Percentiles rank a stretch among this genome's conserved stretches.
Evolutionary conservation across 1,140 invertebrate genomes (phyloP).

Genomic region (Frieseomelitta varia): DNA sequence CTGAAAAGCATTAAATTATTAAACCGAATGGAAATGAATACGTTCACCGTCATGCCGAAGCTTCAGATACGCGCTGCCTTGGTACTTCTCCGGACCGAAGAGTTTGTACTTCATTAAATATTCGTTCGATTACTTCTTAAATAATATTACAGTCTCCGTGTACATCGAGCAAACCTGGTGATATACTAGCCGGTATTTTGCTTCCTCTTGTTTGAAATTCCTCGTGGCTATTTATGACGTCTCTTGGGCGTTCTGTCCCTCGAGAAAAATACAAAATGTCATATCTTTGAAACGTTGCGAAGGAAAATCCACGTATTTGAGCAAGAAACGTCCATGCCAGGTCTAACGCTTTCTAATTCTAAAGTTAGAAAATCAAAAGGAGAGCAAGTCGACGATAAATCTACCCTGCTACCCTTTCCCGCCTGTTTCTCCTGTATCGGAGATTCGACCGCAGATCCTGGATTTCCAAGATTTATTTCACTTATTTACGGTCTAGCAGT

Average conservation of each 20-base stretch:
- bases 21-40: constrained; percentile 34
- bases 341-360: neutral
- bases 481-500: too few relatives aligned
- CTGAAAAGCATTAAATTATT: constrained; percentile 35
- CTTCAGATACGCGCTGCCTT: neutral
- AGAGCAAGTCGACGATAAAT: constrained; percentile 28
- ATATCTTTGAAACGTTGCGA: neutral
- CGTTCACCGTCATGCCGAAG: neutral
- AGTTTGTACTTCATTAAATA: neutral
- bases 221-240: neutral
- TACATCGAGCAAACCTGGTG: neutral
- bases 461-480: constrained; percentile 16
- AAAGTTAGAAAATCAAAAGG: neutral
- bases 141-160: neutral
- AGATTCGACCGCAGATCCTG: neutral
- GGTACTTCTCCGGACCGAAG: too few relatives aligned
- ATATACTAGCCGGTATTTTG: neutral
- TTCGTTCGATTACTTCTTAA: neutral
- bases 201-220: neutral
- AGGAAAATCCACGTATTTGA: neutral
- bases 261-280: neutral
- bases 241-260: neutral
- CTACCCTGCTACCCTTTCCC: neutral
- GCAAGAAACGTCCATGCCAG: too few relatives aligned
- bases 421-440: constrained; percentile 1